phyloP scores from a whole-genome alignment of 1,140 invertebrate species.

The Oscheius sp. region DNA sequence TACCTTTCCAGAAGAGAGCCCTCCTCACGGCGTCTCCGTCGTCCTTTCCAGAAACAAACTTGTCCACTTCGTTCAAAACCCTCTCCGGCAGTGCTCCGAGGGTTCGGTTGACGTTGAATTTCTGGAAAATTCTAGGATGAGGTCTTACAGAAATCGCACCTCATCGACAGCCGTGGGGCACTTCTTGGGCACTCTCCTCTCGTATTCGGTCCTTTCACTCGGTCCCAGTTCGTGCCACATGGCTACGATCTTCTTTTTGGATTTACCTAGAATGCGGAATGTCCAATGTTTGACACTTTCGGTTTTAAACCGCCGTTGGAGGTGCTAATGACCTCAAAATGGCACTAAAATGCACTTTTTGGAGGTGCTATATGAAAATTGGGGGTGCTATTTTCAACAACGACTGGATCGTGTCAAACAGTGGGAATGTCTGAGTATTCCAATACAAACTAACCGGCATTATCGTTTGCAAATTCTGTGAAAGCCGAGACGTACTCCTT shows the following conservation, averaged over 20 bases:
- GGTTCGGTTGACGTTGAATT: slow-evolving; percentile 30
- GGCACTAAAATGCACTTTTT: too few species aligned
- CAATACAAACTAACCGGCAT: too few species aligned
- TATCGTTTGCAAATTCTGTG: slow-evolving; percentile 28
- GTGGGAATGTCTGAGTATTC: too few species aligned
- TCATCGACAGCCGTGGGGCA: slow-evolving; percentile 38
- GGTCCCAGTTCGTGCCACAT: slow-evolving; percentile 36
- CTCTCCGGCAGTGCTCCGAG: slow-evolving; percentile 57
- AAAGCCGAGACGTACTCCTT: slow-evolving; percentile 33
- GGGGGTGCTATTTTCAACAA: too few species aligned
- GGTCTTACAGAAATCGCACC: background rate
- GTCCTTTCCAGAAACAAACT: slow-evolving; percentile 20
- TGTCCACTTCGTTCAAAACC: slow-evolving; percentile 48
- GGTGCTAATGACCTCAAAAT: too few species aligned
- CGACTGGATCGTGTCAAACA: too few species aligned
- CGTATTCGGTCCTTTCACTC: slow-evolving; percentile 28
- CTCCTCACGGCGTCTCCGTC: slow-evolving; percentile 35
- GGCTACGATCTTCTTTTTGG: slow-evolving; percentile 28
- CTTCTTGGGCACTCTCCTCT: background rate
- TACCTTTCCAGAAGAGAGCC: slow-evolving; percentile 58
- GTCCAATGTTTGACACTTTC: too few species aligned
- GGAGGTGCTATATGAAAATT: too few species aligned
- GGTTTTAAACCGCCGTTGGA: too few species aligned
- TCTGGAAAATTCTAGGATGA: slow-evolving; percentile 21
- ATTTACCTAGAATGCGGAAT: too few species aligned